Evolutionary conservation across 2,888 invertebrate species (phyloP), one percentile per base, ranked within the genome.

Genomic region (Heliconius cydno): DNA sequence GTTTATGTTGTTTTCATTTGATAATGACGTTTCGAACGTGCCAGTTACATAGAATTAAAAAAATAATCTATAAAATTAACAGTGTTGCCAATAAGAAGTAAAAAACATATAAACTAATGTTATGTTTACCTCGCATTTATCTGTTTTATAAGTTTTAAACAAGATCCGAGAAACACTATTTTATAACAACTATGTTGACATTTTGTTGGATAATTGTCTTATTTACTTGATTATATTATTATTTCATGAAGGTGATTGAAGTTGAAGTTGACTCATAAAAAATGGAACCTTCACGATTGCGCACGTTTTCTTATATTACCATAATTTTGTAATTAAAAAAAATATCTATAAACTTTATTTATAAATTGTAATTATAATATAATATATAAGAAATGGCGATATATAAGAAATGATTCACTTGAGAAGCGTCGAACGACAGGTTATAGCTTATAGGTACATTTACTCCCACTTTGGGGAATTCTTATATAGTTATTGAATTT

Each of bases 151-250:
- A 25, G 2, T 25, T 25, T 38, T 68, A 38, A 41, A 68, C 1
- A 41, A 38, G 1, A 68, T 38, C 4, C 38, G 34, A 68, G 67
- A n/a, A 68, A 41, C n/a, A 68, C 2, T 41, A 68, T 67, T 67
- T 34, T 6, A 38, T 41, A 22, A n/a, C 7, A 57, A 57, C 57
- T 25, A 6, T 1, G 25, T 41, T 75, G 65, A 75, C 65, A 75
- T 75, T 75, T 75, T 41, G n/a, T 19, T 10, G 19, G 28, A 74
- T 65, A 74, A 74, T 74, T 74, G 25, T 74, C 41, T 38, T 65
- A 38, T 74, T 63, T 63, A 63, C 60, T 25, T 28, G 22, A 46
- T 41, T 25, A 19, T 38, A 65, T 41, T 75, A 65, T 34, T 34
- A 34, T 25, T 74, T 34, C 12, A 22, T 65, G 41, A 41, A 74